These are phyloP conservation scores for Eriocheir sinensis DNA, from an alignment of 1,140 invertebrate species.

Conservation along the genomic window DNA sequence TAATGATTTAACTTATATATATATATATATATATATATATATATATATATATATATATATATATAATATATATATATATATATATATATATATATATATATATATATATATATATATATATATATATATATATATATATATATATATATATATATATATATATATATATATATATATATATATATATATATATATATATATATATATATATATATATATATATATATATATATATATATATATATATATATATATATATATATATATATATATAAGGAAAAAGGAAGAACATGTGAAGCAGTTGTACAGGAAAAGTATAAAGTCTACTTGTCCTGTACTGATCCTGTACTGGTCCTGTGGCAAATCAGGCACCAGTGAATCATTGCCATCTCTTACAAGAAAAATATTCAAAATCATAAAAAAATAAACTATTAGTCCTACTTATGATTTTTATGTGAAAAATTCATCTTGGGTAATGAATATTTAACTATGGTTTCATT, in stretches of 20 bases:
- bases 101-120: conserved; percentile 49
- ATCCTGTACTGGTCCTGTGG: too few species aligned
- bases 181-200: conserved; percentile 12
- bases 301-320: too few species aligned
- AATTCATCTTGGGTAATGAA: too few species aligned
- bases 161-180: conserved; percentile 50
- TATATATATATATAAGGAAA: too few species aligned
- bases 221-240: neutral
- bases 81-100: conserved; percentile 60
- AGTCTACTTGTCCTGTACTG: too few species aligned
- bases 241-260: neutral
- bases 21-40: conserved; percentile 40
- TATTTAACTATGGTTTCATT: neutral
- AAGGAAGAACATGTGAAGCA: too few species aligned
- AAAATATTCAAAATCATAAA: too few species aligned
- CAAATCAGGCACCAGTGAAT: too few species aligned
- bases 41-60: conserved; percentile 40
- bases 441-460: too few species aligned
- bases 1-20: neutral
- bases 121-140: neutral
- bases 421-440: too few species aligned
- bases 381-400: too few species aligned
- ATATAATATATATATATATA: conserved; percentile 55
- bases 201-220: neutral
- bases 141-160: neutral